Evolutionary conservation across 2,113 vertebrate genomes (phyloP).

Genomic region (Corythornis vintsioides): DNA sequence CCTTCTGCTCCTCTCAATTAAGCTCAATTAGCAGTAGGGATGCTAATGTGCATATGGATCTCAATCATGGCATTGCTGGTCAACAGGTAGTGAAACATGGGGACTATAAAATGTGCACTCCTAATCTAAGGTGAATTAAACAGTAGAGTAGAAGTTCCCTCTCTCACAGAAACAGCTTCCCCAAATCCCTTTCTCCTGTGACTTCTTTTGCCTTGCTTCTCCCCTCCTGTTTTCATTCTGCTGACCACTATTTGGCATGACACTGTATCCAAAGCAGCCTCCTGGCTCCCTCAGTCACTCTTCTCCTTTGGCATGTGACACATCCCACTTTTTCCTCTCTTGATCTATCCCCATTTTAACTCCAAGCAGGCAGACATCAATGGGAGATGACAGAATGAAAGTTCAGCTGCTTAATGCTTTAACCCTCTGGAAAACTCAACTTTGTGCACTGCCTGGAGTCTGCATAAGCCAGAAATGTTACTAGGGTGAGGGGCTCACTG

Average conservation of each 20-base stretch:
- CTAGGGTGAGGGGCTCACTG: not conserved
- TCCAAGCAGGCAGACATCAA: not conserved
- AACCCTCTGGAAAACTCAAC: not conserved
- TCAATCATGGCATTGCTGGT: not conserved
- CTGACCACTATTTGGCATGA: not conserved
- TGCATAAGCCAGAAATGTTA: not conserved
- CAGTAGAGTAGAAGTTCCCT: not conserved
- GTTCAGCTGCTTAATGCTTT: not conserved
- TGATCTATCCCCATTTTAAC: not conserved
- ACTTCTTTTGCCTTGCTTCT: not conserved
- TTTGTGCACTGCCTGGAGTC: not conserved
- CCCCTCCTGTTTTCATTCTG: not conserved
- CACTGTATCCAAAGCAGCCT: not conserved
- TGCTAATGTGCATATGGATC: fast-evolving
- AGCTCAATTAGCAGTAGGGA: not conserved
- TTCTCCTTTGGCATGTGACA: not conserved
- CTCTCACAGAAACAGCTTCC: not conserved
- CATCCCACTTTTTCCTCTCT: not conserved
- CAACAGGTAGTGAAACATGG: not conserved
- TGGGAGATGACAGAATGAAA: not conserved
- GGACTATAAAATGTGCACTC: not conserved
- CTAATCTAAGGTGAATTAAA: not conserved
- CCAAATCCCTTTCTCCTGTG: not conserved
- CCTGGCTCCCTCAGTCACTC: not conserved
- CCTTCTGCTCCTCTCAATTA: not conserved